Percentiles rank a stretch among this genome's conserved stretches.
Conservation (phyloP, 92 coral and sea anemone genomes). For the Porites rus region DNA sequence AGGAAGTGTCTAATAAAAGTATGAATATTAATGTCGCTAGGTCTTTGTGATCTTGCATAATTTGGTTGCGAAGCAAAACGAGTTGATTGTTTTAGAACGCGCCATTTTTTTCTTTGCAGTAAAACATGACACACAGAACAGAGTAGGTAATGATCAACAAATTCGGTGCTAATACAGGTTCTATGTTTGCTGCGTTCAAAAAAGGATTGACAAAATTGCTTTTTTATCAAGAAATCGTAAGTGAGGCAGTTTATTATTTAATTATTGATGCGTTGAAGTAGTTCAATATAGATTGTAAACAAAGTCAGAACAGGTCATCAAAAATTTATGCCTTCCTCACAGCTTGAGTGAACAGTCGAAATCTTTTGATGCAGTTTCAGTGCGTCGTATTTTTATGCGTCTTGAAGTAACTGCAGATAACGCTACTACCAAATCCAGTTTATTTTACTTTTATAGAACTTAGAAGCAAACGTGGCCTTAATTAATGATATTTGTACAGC, state of each 20-base stretch:
- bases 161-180: not conserved
- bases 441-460: not conserved
- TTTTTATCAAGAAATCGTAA: not conserved
- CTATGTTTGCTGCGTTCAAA: not conserved
- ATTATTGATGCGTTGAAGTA: slow-evolving; percentile 6
- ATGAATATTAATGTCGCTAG: slow-evolving; percentile 23
- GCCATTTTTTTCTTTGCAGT: not conserved
- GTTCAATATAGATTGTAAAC: not conserved
- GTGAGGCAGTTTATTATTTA: slow-evolving; percentile 8
- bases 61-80: slow-evolving; percentile 67
- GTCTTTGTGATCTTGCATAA: slow-evolving; percentile 53
- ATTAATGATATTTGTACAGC: not conserved
- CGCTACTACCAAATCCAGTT: not conserved
- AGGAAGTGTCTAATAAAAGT: not conserved
- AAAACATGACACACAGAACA: not conserved
- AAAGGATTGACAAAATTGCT: not conserved
- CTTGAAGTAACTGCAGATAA: not conserved
- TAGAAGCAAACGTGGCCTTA: not conserved
- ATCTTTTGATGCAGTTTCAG: not conserved
- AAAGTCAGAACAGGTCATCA: not conserved
- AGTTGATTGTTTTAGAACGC: slow-evolving; percentile 1
- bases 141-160: not conserved
- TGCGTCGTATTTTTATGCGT: not conserved
- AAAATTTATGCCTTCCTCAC: not conserved
- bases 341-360: not conserved